Base-by-base conservation (phyloP, 1,140 invertebrate genomes). In the Penaeus chinensis region DNA sequence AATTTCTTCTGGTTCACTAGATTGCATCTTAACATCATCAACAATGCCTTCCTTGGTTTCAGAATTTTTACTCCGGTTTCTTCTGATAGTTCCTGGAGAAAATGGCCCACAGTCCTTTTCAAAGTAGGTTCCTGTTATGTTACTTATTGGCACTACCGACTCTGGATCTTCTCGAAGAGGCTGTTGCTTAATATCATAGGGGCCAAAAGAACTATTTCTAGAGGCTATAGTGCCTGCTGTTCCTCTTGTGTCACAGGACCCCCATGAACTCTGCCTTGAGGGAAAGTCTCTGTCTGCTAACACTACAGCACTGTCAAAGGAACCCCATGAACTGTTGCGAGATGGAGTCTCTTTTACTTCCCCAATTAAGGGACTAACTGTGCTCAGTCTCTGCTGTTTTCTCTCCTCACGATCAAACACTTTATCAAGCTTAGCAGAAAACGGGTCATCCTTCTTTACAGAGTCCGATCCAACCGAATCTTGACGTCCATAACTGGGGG, bases 291-390 rank as follows among this genome's bases (percentile, higher is more conserved):
- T 87, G 90, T 91, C 87, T 92, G 85, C 86, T 24, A 90, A 69
- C n/a, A 85, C 89, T 37, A 90, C 84, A 54, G 89, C 89, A 84
- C 89, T 94, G 91, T 96, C 95, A 62, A 94, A 94, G 8, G 95
- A 96, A 78, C 96, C 96, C 96, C 96, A 96, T 42, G 96, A 96
- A 90, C 95, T 96, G 91, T 97, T 95, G 37, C 96, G 94, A 19
- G 85, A 89, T 37, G 80, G 86, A 60, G 84, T 77, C 66, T 91
- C 93, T 42, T 80, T 84, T 47, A 76, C 54, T n/a, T 87, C 85
- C 27, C 80, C 85, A 19, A 62, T 66, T n/a, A 27, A 22, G n/a
- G 80, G 69, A 32, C 65, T 82, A 71, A 91, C 63, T 16, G 87
- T 71, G 54, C 88, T 87, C 74, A 82, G 47, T 69, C 90, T 77